Evolutionary conservation across 2,113 vertebrate species (phyloP), one percentile per base, ranked within the genome.

Genomic region (Malaclemys terrapin): DNA sequence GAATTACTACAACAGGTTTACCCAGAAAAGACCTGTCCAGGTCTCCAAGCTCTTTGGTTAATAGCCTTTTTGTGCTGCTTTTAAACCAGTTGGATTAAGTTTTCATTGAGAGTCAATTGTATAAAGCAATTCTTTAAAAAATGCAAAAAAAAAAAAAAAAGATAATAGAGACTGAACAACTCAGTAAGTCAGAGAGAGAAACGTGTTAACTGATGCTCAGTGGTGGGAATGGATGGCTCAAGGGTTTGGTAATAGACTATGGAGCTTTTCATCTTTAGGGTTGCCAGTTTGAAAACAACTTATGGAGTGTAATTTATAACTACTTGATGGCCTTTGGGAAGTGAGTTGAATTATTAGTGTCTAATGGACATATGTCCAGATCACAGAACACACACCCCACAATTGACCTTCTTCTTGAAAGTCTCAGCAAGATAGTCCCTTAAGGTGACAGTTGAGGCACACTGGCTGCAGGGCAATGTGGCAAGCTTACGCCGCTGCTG

Each of bases 1-100:
- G 83, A 97, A 96, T 95, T 94, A 95, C 89, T 97, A 5, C 13
- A 52, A 88, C 59, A 31, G 87, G 56, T 84, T 94, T 72, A 29
- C 83, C 91, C 69, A 81, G 62, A 84, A 96, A 47, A 53, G 94
- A 85, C 82, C 89, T 79, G 87, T 24, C 52, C 29, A 3, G 62
- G 85, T 80, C 95, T 83, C 96, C 4, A 3, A 85, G 87, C 88
- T 82, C 89, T 85, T 27, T 89, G 94, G 89, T 92, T 80, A 49
- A 84, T 91, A 94, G 93, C 88, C 88, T 96, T 87, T 69, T 84
- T 16, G 65, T 42, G 85, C 89, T 91, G 90, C 29, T 92, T 89
- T 89, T 65, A 80, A 65, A 91, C 69, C 84, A 52, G 65, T 2
- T 4, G 24, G 59, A 52, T 25, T 25, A n/a, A 89, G 85, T 83